Base-by-base conservation (phyloP, 2,797 vertebrate species). In the Typhlichthys subterraneus region DNA sequence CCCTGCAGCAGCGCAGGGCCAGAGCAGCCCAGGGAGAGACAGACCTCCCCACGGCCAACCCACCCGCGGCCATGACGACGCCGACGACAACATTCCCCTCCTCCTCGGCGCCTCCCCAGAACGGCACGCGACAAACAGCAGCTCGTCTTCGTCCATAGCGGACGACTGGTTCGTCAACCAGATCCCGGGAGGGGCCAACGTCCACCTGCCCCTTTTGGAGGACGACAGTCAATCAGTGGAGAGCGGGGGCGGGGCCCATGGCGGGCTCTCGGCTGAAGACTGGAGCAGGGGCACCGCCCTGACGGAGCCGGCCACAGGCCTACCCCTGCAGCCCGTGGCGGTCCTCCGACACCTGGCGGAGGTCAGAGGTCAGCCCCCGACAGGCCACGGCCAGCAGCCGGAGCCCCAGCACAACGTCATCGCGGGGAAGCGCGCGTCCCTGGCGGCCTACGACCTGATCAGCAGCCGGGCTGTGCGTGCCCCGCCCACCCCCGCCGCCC, bases 381-480 rank as follows among this genome's bases (percentile, higher is more conserved):
- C 63, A 86, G 79, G 72, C 95, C 23, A 4, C 23, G 23, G 23
- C 4, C 23, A 29, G 23, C 23, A 29, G 4, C 23, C 23, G 4
- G 23, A 87, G 81, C 81, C 73, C 59, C 58, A 29, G 23, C 23
- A 83, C 50, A 96, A 95, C 33, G 62, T 91, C 33, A 90, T 99
- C 53, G 92, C 89, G 14, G 93, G 94, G 76, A 98, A 95, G 81
- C 87, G 79, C 0, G 94, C 93, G 3, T 90, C 84, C 4, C 84
- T 96, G 70, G 95, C 91, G 0, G 94, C 94, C 59, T 98, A 95
- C 73, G 94, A 99, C 81, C 90, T 98, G 88, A 95, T 99, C 85
- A 94, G 92, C 79, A 94, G 80, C 83, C 91, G 72, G 17, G 82
- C 90, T 31, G 82, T 95, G 86, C 95, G 80, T 87, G 94, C 93